Percentiles rank a stretch among this genome's conserved stretches.
Evolutionary conservation across 2,888 invertebrate species (phyloP).

Genomic region (Lasioglossum leucozonium): DNA sequence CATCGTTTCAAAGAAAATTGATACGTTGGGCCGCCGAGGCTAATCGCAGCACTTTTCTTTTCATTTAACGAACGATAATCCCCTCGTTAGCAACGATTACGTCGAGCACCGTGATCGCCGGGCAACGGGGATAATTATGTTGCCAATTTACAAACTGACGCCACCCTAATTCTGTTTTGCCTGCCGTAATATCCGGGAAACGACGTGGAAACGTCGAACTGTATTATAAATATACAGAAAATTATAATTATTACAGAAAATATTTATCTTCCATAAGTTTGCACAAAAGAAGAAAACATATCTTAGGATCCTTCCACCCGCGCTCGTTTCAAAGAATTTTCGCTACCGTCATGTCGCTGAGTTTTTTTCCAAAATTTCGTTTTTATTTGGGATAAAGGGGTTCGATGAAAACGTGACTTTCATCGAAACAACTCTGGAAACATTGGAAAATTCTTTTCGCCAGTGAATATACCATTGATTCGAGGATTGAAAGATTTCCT

Average conservation of each 20-base stretch:
- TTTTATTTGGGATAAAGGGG: background rate
- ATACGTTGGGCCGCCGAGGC: background rate
- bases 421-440: background rate
- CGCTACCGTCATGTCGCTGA: background rate
- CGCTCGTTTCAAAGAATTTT: background rate
- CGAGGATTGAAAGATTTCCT: background rate
- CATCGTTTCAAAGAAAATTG: slow-evolving; percentile 1
- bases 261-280: background rate
- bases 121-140: background rate
- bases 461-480: background rate
- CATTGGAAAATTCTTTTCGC: background rate
- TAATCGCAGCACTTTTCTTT: slow-evolving; percentile 6
- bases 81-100: background rate
- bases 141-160: slow-evolving; percentile 2
- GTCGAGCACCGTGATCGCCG: background rate
- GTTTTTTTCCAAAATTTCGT: background rate
- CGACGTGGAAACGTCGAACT: background rate
- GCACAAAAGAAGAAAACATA: too few relatives aligned
- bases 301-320: background rate
- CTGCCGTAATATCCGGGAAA: background rate
- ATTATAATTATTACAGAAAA: background rate
- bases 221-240: background rate
- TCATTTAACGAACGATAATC: background rate
- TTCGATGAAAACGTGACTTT: too few relatives aligned
- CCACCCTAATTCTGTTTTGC: background rate